Evolutionary conservation across 2,113 vertebrate species (phyloP), one percentile per base, ranked within the genome.

Genomic region (Brachionichthys hirsutus): DNA sequence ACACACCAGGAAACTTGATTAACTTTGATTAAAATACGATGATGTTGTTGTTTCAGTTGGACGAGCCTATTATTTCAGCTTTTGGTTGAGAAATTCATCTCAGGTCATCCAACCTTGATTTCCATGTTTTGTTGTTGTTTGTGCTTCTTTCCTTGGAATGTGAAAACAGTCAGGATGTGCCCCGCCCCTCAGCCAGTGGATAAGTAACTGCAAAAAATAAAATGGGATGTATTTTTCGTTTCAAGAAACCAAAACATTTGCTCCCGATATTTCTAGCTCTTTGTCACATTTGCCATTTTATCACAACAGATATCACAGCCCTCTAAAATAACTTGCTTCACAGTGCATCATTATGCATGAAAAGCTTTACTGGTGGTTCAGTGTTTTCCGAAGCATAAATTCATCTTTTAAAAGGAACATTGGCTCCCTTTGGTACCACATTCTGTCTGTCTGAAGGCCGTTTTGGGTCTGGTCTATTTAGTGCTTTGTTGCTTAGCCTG

Each of bases 1-100:
- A 22, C 47, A 44, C 38, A 50, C 16, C 12, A 34, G 9, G 67
- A 64, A 77, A 76, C 54, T 35, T 22, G 20, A 80, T 77, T 65
- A 53, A 45, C 34, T 77, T 62, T 78, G 63, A 77, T 78, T 58
- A 49, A 79, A 67, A 69, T 76, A 51, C 72, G 72, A 82, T 80
- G 45, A 59, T 77, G 60, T 75, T 78, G 20, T 64, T 67, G 15
- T 54, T 73, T 62, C 43, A 47, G 43, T 66, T 38, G 18, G 61
- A 35, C 12, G 15, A 53, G 64, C 43, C 56, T 19, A 11, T 12
- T 6, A 0, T 62, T 47, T 70, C 6, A 50, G 52, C n/a, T 30
- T 47, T 36, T 52, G 43, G 19, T 49, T 16, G 45, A 55, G 54
- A 69, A 22, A 50, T 73, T 82, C 24, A 30, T 30, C 73, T 61